Evolutionary conservation across 2,797 vertebrate species (phyloP), one percentile per base, ranked within the genome.

Genomic region (Cyprinodon diabolis): DNA sequence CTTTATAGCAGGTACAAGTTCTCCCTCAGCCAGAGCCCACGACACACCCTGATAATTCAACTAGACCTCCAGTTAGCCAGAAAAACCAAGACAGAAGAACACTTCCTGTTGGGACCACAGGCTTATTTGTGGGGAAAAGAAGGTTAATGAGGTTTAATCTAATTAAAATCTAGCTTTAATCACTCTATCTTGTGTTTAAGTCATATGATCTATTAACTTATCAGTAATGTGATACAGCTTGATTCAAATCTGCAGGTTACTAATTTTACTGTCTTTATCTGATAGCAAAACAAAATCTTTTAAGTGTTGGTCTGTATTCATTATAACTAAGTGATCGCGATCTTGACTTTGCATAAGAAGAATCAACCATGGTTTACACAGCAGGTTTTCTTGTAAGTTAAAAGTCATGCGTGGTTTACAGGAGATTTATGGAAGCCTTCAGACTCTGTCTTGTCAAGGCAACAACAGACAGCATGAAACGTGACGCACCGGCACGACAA

Each of bases 401-500:
- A 58, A 70, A 35, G 21, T 23, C 52, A 71, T 30, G 72, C 74
- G 60, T 6, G 69, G 4, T 35, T 49, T 71, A n/a, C 2, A 35
- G 47, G 15, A 30, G 13, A 70, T 37, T 75, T 58, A 60, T 47
- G 1, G 0, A 21, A 12, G 7, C 40, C 6, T n/a, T 52, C n/a
- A 47, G 15, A 45, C 23, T 66, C 37, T 78, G 71, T 79, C 25
- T 48, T 56, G 45, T 73, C 73, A 8, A 73, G 52, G 25, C 73
- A 54, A 80, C 74, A 54, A 80, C 74, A 35, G 75, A 47, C 68
- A 71, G 72, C 81, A 74, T 80, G 74, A 74, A 68, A 52, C 17
- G 5, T 86, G 88, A 91, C 47, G 40, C 86, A 87, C 83, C 63
- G 43, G 72, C 19, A 65, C 19, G 60, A 81, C 83, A 25, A 68